Evolutionary conservation across 2,113 vertebrate species (phyloP), one percentile per base, ranked within the genome.

Genomic region (Nerophis lumbriciformis): DNA sequence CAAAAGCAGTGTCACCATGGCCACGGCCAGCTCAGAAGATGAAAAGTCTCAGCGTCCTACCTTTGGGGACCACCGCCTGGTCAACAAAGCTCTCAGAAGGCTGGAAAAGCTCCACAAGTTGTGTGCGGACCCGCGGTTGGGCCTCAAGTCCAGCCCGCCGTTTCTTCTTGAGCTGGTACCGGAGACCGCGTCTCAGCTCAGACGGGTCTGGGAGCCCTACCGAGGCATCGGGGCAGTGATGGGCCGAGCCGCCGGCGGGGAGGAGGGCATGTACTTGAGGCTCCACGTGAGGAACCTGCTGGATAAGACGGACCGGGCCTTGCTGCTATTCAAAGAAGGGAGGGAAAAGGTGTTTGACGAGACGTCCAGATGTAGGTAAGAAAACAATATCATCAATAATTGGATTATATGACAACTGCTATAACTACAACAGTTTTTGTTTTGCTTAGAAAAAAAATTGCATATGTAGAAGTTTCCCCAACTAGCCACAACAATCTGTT

Each of bases 341-440:
- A 75, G 75, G 6, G 88, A 90, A 3, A 89, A 87, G 69, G 90
- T 93, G 49, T 93, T 90, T 79, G 90, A 89, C 13, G 92, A 93
- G 61, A 83, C 78, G 1, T 90, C 91, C 14, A 85, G 65, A 48
- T 83, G 63, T 82, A 92, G 93, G 93, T 93, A 80, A 90, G 87
- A 55, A 0, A 7, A 7, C 14, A 39, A n/a, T 6, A 5, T 39
- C 39, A 42, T 42, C 8, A 42, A 9, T 42, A 42, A 42, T 45
- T 45, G 10, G 42, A 11, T 45, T 12, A 45, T 45, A 45, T 8
- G 6, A 39, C 38, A 39, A 8, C 39, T 42, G 11, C 11, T 4
- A 45, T 11, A 45, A 45, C 12, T 45, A 45, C 42, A 45, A 39
- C 8, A 39, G 38, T 39, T 39, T 39, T 8, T 39, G 38, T 6